Evolutionary conservation across 2,113 vertebrate species (phyloP), one percentile per base, ranked within the genome.

Genomic region (Poeciliopsis prolifica): DNA sequence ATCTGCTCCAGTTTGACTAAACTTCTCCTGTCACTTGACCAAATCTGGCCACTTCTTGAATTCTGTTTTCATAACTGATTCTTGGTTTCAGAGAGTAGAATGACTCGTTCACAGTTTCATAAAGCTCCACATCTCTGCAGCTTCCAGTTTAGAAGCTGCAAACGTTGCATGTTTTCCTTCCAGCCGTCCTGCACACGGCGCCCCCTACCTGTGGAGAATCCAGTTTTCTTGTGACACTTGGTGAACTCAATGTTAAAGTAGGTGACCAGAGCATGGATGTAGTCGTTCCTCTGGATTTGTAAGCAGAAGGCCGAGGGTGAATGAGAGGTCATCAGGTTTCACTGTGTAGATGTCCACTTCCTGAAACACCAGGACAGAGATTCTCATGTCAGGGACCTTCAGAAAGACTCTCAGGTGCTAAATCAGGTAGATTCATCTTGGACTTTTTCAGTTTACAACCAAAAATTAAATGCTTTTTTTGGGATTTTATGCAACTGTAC

Each of bases 171-270:
- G 5, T 33, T 33, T 10, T 35, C 40, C 40, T 42, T 4, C 40
- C 40, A 14, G 11, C 37, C 15, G 10, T 51, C 1, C 19, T 31
- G 22, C 44, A 22, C 29, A 48, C 1, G 15, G 15, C 15, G 15
- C 15, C 13, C 35, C 81, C 90, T 88, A 98, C 98, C 98, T 88
- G 98, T 99, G 78, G 97, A 99, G 93, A 99, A 99, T 19, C 97
- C 96, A 5, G 96, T 99, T 86, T 98, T 99, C 80, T 99, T 99
- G 90, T 99, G 98, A 95, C 97, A 99, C 92, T 99, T 99, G 0
- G 97, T 98, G 94, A 99, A 99, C 90, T 99, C 98, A 0, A 99
- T 96, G 92, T 97, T 97, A 92, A 99, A 99, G 90, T 98, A 99
- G 78, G 98, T 98, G 91, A 99, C 96, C 82, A 99, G 90, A 19